Evolutionary conservation across 2,888 invertebrate genomes (phyloP).

Genomic region (Sinhomidia bicolor): DNA sequence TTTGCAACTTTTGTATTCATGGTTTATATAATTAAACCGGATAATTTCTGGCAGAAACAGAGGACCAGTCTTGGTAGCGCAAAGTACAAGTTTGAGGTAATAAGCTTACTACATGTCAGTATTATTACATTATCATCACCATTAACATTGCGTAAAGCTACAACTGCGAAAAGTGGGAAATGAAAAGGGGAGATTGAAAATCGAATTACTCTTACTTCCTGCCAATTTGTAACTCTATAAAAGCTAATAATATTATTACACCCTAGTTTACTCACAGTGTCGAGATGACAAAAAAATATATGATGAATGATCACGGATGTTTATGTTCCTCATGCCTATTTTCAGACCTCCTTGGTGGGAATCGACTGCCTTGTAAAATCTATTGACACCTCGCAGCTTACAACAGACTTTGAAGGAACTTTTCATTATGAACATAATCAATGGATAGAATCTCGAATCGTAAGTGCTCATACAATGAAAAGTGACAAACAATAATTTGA

Average conservation of each 20-base stretch:
- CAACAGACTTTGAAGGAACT: conserved; percentile 95
- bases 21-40: conserved; percentile 98
- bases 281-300: conserved; percentile 8
- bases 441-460: conserved; percentile 97
- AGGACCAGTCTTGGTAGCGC: conserved; percentile 97
- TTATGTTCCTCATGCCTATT: conserved; percentile 79
- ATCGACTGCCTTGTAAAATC: conserved; percentile 96
- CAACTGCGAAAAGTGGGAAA: not conserved
- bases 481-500: not conserved
- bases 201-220: conserved; percentile 1
- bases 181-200: not conserved
- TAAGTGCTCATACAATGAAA: conserved; percentile 80
- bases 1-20: conserved; percentile 93
- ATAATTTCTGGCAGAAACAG: conserved; percentile 99
- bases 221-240: too few species aligned
- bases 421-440: conserved; percentile 97
- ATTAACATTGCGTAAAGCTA: not conserved
- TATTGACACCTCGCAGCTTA: conserved; percentile 95
- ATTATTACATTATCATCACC: too few species aligned
- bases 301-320: conserved; percentile 71
- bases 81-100: conserved; percentile 99
- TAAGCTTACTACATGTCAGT: too few species aligned
- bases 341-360: conserved; percentile 97
- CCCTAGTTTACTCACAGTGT: not conserved
- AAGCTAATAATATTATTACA: too few species aligned